These are phyloP conservation scores for Pseudorasbora parva DNA, from an alignment of 2,113 vertebrate species.

Conservation along the genomic window DNA sequence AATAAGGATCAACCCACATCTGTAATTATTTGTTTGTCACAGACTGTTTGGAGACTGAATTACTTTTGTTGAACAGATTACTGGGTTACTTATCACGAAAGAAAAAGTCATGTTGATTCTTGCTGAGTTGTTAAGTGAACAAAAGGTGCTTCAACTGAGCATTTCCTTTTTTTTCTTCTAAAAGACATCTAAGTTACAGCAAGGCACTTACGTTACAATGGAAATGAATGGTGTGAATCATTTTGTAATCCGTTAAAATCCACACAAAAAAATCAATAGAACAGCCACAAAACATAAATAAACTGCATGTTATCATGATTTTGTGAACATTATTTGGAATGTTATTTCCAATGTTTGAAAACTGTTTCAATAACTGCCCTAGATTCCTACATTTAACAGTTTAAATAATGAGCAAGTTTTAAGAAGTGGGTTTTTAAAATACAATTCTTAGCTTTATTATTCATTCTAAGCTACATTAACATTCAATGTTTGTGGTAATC, in stretches of 20 bases:
- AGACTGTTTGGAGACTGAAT: neutral
- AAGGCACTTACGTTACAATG: neutral
- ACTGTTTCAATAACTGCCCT: no score
- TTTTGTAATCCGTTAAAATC: no score
- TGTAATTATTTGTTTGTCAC: neutral
- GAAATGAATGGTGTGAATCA: neutral
- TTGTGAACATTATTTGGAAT: no score
- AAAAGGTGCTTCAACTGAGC: neutral
- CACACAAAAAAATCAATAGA: neutral
- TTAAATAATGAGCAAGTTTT: no score
- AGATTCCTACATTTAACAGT: no score
- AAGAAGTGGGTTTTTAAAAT: no score
- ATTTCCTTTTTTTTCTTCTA: neutral
- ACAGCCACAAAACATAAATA: neutral
- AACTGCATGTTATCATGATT: no score
- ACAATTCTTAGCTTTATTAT: no score
- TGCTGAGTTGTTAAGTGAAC: neutral
- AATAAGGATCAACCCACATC: slow-evolving; percentile 20
- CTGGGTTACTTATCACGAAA: slow-evolving; percentile 5
- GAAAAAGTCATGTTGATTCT: neutral
- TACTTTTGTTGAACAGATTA: neutral
- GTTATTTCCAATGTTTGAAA: no score
- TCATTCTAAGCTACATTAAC: no score
- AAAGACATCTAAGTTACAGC: neutral
- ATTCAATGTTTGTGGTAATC: neutral